Conservation (phyloP, 2,888 invertebrate species). For the Apamea anceps region DNA sequence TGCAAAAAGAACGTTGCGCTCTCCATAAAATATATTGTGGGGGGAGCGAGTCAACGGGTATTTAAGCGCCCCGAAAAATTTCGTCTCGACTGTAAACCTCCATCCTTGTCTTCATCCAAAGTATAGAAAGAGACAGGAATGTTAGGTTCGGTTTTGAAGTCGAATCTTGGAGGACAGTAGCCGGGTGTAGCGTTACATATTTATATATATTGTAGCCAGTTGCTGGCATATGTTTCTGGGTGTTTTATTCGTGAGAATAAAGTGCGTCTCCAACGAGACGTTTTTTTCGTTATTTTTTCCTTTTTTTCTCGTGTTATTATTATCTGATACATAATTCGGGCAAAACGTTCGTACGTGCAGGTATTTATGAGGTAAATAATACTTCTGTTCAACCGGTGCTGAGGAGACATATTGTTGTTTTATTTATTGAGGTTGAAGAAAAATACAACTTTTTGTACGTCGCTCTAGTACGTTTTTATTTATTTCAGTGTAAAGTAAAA, state of each 20-base stretch:
- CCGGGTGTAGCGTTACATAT: conserved; percentile 78
- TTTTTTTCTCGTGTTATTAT: conserved; percentile 73
- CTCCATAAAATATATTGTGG: conserved; percentile 89
- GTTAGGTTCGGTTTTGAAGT: neutral
- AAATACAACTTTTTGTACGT: conserved; percentile 43
- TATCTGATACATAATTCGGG: conserved; percentile 67
- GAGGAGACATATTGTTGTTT: conserved; percentile 59
- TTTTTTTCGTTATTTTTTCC: conserved; percentile 66
- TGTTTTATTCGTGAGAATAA: conserved; percentile 86
- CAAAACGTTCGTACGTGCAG: conserved; percentile 66
- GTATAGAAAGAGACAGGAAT: conserved; percentile 52
- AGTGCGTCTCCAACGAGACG: conserved; percentile 76
- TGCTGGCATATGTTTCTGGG: conserved; percentile 85
- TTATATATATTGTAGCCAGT: conserved; percentile 83
- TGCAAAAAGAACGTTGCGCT: conserved; percentile 89
- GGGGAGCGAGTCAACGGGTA: conserved; percentile 65
- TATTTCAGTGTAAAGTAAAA: conserved; percentile 26
- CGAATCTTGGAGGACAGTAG: conserved; percentile 41
- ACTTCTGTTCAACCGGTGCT: conserved; percentile 60
- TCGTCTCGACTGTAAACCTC: conserved; percentile 54
- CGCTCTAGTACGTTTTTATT: conserved; percentile 35
- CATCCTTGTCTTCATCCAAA: conserved; percentile 56
- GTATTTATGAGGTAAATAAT: conserved; percentile 70
- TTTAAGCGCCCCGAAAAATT: conserved; percentile 50
- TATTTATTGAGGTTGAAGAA: conserved; percentile 62